Percentiles rank a stretch among this genome's conserved stretches.
Evolutionary conservation across 2,113 vertebrate genomes (phyloP).

Genomic region (Bufo gargarizans): DNA sequence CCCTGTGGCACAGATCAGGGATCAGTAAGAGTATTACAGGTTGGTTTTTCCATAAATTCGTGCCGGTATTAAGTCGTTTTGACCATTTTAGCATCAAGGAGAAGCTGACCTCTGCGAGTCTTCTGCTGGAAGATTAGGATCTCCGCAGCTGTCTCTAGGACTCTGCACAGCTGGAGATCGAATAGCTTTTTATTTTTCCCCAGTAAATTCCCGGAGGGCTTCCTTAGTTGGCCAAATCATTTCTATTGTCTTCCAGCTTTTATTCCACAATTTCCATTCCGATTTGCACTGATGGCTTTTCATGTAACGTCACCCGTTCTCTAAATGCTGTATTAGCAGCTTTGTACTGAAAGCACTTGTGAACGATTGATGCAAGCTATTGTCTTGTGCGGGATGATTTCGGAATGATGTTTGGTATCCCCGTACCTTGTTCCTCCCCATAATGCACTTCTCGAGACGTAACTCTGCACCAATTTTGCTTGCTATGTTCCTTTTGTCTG

Average conservation of each 20-base stretch:
- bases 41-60: not conserved
- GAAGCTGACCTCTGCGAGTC: slow-evolving; percentile 10
- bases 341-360: too few relatives aligned
- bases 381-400: too few relatives aligned
- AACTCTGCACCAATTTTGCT: too few relatives aligned
- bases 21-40: not conserved
- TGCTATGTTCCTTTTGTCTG: too few relatives aligned
- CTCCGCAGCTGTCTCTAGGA: not conserved
- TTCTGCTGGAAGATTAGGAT: not conserved
- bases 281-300: not conserved
- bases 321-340: too few relatives aligned
- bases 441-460: too few relatives aligned
- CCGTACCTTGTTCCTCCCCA: too few relatives aligned
- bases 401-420: too few relatives aligned
- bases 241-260: slow-evolving; percentile 3
- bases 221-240: slow-evolving; percentile 7
- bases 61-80: not conserved
- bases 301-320: too few relatives aligned
- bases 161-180: slow-evolving; percentile 13
- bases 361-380: too few relatives aligned
- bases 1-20: not conserved
- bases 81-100: not conserved
- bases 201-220: not conserved
- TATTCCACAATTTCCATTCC: not conserved
- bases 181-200: not conserved